Conservation (phyloP, 2,888 invertebrate genomes). For the Flexamia atlantica region DNA sequence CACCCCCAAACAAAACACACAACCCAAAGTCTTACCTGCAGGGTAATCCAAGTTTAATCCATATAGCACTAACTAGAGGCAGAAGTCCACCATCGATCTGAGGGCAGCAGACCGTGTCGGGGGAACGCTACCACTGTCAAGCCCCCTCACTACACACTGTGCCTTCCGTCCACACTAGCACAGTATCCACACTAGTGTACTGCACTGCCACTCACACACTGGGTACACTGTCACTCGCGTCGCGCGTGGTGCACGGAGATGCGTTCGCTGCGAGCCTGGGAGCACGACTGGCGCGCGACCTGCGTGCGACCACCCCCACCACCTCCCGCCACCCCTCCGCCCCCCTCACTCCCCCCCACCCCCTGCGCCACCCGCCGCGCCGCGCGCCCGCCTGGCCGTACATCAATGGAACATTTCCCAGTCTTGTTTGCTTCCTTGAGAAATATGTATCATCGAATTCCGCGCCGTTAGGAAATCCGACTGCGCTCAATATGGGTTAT, state of each 20-base stretch:
- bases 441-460: slow-evolving; percentile 47
- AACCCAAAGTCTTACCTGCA: slow-evolving; percentile 6
- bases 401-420: slow-evolving; percentile 60
- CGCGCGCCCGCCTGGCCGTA: neutral
- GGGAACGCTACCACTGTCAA: neutral
- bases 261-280: neutral
- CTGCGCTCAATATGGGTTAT: neutral
- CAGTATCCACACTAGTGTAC: neutral
- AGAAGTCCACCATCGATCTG: slow-evolving; percentile 35
- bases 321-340: neutral
- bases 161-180: neutral
- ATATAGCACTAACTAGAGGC: slow-evolving; percentile 28
- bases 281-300: slow-evolving; percentile 53
- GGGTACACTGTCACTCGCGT: neutral
- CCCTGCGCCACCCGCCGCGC: neutral
- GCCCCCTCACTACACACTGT: neutral
- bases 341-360: neutral
- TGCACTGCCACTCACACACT: slow-evolving; percentile 13
- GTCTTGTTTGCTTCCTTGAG: slow-evolving; percentile 41
- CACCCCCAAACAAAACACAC: too few relatives aligned
- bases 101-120: neutral
- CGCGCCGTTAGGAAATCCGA: slow-evolving; percentile 3
- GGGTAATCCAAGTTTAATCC: slow-evolving; percentile 54
- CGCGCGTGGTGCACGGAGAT: neutral
- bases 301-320: slow-evolving; percentile 42